Conservation (phyloP, 2,888 invertebrate species). For the Onthophagus sagittarius region DNA sequence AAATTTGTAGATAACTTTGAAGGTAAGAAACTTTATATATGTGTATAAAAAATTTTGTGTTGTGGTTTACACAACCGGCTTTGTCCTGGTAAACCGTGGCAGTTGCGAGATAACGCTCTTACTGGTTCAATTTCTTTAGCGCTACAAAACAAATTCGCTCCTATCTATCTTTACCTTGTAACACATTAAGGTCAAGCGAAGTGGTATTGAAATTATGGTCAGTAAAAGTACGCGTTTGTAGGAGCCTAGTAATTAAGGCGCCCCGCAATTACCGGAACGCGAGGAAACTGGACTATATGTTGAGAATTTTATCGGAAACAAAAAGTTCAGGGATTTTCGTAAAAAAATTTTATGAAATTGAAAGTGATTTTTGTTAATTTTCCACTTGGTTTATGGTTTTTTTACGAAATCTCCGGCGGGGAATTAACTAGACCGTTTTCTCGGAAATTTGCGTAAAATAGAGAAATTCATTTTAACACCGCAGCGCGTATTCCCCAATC, state of each 20-base stretch:
- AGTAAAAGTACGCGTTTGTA: constrained; percentile 6
- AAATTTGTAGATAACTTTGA: not conserved
- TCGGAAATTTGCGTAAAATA: not conserved
- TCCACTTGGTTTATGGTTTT: not conserved
- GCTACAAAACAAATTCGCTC: constrained; percentile 2
- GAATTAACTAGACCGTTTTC: not conserved
- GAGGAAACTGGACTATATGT: not conserved
- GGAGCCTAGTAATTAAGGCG: not conserved
- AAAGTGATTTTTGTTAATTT: not conserved
- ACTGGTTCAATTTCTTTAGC: not conserved
- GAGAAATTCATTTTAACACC: not conserved
- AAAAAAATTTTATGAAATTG: too few relatives aligned
- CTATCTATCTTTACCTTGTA: constrained; percentile 9
- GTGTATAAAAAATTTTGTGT: not conserved
- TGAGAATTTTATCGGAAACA: not conserved
- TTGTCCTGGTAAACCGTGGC: not conserved
- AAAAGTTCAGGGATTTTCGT: not conserved
- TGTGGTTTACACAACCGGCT: not conserved
- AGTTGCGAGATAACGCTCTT: not conserved
- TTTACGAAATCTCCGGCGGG: not conserved
- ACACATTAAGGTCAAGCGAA: constrained; percentile 11
- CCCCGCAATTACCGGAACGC: not conserved
- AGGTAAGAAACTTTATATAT: too few relatives aligned
- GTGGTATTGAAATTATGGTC: constrained; percentile 4
- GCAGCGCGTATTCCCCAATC: not conserved